phyloP scores from a whole-genome alignment of 2,113 vertebrate genomes.

The Grus americana region DNA sequence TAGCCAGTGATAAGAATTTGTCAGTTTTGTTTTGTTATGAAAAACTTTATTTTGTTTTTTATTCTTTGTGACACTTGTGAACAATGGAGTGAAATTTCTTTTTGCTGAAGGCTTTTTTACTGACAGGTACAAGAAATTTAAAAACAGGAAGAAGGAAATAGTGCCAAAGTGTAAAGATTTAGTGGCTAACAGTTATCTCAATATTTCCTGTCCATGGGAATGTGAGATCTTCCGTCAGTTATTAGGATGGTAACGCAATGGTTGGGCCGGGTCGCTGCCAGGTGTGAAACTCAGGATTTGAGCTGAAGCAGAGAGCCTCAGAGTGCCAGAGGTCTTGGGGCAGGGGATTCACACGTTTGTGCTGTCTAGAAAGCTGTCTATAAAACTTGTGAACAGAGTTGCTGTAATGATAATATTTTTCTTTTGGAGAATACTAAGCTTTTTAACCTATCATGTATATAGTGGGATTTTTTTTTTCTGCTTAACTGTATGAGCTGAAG shows the following conservation, averaged over 20 bases:
- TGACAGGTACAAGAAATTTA: neutral
- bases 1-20: neutral
- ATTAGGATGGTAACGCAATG: neutral
- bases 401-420: neutral
- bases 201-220: neutral
- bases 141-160: neutral
- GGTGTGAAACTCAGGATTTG: neutral
- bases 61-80: neutral
- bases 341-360: neutral
- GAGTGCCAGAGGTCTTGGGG: neutral
- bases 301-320: neutral
- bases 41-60: neutral
- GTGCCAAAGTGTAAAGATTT: neutral
- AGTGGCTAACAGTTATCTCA: neutral
- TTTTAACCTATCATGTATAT: neutral
- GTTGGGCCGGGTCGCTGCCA: neutral
- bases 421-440: neutral
- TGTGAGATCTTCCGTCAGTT: neutral
- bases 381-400: neutral
- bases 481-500: neutral
- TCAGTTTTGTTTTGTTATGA: neutral
- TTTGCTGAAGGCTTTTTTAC: neutral
- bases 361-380: neutral
- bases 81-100: conserved; percentile 27
- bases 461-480: neutral